Evolutionary conservation across 2,888 invertebrate species (phyloP).

Genomic region (Rhamphomyia laevipes): DNA sequence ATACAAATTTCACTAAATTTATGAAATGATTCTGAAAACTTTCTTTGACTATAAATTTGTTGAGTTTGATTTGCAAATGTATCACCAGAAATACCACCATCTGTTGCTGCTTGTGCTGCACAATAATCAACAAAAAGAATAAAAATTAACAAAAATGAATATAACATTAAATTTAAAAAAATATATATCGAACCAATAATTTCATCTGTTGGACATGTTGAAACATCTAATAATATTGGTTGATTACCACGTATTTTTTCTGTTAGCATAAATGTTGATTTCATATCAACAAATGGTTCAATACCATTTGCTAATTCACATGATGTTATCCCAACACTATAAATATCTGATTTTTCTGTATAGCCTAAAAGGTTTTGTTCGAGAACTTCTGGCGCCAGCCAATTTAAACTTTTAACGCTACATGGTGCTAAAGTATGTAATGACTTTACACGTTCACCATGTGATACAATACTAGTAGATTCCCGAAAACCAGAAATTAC

Average conservation of each 20-base stretch:
- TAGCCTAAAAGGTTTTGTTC: conserved; percentile 84
- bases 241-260: conserved; percentile 70
- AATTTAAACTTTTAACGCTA: conserved; percentile 51
- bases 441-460: conserved; percentile 55
- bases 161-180: background rate
- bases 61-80: conserved; percentile 29
- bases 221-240: conserved; percentile 62
- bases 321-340: conserved; percentile 77
- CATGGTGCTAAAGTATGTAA: conserved; percentile 69
- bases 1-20: conserved; percentile 62
- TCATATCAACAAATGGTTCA: conserved; percentile 74
- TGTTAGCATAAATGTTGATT: conserved; percentile 80
- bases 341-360: conserved; percentile 80
- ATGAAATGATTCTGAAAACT: conserved; percentile 66
- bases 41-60: conserved; percentile 45
- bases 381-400: conserved; percentile 85
- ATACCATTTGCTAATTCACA: conserved; percentile 71
- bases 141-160: background rate
- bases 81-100: conserved; percentile 36
- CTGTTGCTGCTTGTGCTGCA: conserved; percentile 33
- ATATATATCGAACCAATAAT: conserved; percentile 25
- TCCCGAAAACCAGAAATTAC: conserved; percentile 69
- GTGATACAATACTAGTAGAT: conserved; percentile 58
- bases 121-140: no score
- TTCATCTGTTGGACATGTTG: conserved; percentile 49